Conservation (phyloP, 2,797 vertebrate genomes). For the Molossus alvarezi region DNA sequence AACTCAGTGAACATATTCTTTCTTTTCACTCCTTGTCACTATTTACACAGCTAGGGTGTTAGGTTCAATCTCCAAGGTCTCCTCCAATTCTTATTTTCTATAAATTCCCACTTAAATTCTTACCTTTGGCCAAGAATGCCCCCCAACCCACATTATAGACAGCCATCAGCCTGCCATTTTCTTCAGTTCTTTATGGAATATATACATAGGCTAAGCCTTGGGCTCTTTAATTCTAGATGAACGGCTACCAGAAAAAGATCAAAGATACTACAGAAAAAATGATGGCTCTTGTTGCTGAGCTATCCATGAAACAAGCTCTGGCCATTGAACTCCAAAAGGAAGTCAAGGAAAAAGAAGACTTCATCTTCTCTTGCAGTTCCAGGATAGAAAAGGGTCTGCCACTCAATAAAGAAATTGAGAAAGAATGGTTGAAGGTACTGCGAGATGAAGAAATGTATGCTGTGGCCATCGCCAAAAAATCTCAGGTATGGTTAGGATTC, state of each 20-base stretch:
- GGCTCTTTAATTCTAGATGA: slow-evolving; percentile 90
- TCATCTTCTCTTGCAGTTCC: slow-evolving; percentile 91
- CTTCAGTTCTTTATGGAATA: not conserved
- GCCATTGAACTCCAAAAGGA: slow-evolving; percentile 93
- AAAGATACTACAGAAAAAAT: slow-evolving; percentile 90
- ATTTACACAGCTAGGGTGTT: not conserved
- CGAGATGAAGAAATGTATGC: slow-evolving; percentile 90
- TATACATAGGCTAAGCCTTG: not conserved
- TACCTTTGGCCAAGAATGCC: not conserved
- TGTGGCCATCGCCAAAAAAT: slow-evolving; percentile 89
- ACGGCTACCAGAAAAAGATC: slow-evolving; percentile 90
- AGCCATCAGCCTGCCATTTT: not conserved
- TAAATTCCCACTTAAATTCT: not conserved
- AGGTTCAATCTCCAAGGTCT: not conserved
- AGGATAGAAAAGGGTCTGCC: slow-evolving; percentile 93
- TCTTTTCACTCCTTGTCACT: not conserved
- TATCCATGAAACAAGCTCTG: slow-evolving; percentile 94
- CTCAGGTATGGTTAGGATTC: slow-evolving; percentile 89
- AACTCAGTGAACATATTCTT: not conserved
- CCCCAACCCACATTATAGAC: not conserved
- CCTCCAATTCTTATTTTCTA: not conserved
- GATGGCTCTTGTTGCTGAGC: slow-evolving; percentile 94
- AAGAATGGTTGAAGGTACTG: slow-evolving; percentile 91
- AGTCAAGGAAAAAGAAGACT: slow-evolving; percentile 92
- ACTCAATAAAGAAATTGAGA: slow-evolving; percentile 92